Evolutionary conservation across 2,888 invertebrate species (phyloP), one percentile per base, ranked within the genome.

Genomic region (Eucriotettix oculatus): DNA sequence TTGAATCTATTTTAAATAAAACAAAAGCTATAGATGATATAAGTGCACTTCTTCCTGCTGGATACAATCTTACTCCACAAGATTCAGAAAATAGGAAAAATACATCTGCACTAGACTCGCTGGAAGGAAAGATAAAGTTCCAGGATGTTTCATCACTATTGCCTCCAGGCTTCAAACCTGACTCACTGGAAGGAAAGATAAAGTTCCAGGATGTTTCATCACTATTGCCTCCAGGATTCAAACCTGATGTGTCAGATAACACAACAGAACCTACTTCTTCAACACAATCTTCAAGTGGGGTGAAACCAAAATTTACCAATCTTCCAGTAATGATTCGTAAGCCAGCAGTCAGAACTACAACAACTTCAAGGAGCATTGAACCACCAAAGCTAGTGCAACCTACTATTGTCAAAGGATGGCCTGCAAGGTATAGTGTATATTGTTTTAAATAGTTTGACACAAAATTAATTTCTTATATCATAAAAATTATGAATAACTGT

Each of bases 351-450:
- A 77, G 81, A 70, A 72, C 72, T n/a, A 77, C 81, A 1, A 83
- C 86, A 10, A 76, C 83, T 0, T 79, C 77, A 67, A 73, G 80
- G 14, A 68, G 68, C 62, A 70, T 63, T 65, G 71, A 75, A 42
- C 79, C 78, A 2, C 79, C 80, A 52, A 73, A 71, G 60, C 72
- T 75, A 1, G 76, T 79, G 0, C 71, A 75, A 1, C 87, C 87
- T 10, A 80, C 83, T 58, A 90, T 91, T 66, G 85, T 86, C 64
- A 90, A 87, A 72, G 91, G 90, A 66, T 90, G 90, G 82, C 91
- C 91, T 1, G 81, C 80, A 29, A 85, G 91, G 83, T 29, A 29
- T 29, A 29, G 29, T 16, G 41, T 42, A n/a, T 17, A 58, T 43
- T 42, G 58, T 17, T 43, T 44, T 42, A 43, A 17, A 14, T 58